phyloP scores from a whole-genome alignment of 2,888 invertebrate genomes.

The Aelia acuminata region DNA sequence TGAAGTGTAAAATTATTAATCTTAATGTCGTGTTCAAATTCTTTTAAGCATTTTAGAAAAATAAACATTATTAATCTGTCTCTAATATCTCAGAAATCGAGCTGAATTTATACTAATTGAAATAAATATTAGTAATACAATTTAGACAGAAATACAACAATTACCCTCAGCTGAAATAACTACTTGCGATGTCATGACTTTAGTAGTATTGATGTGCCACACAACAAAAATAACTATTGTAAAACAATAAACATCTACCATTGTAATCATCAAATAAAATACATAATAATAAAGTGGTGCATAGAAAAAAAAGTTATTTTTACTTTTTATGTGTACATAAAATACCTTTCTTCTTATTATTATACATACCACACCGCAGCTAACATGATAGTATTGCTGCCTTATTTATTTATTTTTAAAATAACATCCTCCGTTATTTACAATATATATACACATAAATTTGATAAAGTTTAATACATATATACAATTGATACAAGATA shows the following conservation, averaged over 20 bases:
- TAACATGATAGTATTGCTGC: not conserved
- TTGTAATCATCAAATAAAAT: not conserved
- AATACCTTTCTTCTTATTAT: not conserved
- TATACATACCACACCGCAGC: not conserved
- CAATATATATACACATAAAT: slow-evolving; percentile 41
- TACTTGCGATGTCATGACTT: no score
- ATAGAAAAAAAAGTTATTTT: not conserved
- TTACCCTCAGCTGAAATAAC: no score
- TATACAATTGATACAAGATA: slow-evolving; percentile 15
- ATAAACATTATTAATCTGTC: no score
- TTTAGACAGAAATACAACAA: no score
- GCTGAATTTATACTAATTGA: no score
- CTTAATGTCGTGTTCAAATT: no score
- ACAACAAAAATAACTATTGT: not conserved
- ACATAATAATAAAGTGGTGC: not conserved
- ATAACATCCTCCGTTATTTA: not conserved
- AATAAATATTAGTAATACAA: no score
- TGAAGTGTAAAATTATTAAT: no score
- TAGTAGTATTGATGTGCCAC: no score
- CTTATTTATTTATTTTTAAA: not conserved
- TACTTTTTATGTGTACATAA: slow-evolving; percentile 1
- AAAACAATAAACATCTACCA: not conserved
- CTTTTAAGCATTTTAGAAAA: no score
- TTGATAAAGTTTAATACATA: not conserved
- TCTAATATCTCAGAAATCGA: no score